These are phyloP conservation scores for Acanthisitta chloris DNA, from an alignment of 2,113 vertebrate species.

Conservation along the genomic window DNA sequence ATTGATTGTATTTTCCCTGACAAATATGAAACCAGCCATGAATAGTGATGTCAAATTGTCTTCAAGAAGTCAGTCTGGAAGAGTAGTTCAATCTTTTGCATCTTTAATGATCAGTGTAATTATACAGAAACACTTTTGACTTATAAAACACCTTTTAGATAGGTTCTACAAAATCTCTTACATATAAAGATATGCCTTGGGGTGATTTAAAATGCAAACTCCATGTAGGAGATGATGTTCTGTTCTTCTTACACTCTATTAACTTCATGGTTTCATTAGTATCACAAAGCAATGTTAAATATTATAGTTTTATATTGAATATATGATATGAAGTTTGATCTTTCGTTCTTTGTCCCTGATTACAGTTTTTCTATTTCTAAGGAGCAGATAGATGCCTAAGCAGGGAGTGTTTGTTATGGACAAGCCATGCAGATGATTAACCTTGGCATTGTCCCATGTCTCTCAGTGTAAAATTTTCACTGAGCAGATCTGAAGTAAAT, in stretches of 20 bases:
- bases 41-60: not conserved
- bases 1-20: not conserved
- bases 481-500: not conserved
- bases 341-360: not conserved
- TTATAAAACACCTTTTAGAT: not conserved
- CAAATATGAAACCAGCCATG: not conserved
- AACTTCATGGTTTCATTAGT: not conserved
- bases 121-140: not conserved
- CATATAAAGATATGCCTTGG: not conserved
- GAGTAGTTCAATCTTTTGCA: not conserved
- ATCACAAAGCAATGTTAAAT: not conserved
- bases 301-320: not conserved
- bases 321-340: not conserved
- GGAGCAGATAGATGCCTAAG: not conserved
- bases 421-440: not conserved
- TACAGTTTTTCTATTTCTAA: not conserved
- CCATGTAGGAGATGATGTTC: not conserved
- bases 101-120: not conserved
- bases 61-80: not conserved
- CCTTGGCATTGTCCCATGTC: not conserved
- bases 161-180: not conserved
- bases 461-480: not conserved
- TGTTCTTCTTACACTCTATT: not conserved
- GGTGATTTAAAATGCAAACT: not conserved
- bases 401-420: not conserved